Conservation (phyloP, 2,888 invertebrate genomes). For the Mayetiola destructor region DNA sequence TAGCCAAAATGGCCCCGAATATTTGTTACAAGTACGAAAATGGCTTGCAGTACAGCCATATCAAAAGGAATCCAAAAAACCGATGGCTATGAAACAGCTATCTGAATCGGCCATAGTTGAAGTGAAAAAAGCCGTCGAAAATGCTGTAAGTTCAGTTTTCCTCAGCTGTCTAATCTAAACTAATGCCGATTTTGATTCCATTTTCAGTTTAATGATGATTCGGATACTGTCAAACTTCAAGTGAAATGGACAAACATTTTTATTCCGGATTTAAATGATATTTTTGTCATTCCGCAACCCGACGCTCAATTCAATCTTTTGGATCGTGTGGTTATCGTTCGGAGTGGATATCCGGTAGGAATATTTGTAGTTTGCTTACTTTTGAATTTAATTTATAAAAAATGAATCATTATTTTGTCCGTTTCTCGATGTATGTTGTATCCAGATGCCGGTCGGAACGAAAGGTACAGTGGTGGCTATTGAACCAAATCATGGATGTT, state of each 20-base stretch:
- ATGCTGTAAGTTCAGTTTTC: slow-evolving; percentile 20
- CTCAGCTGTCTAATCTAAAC: background rate
- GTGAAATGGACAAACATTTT: slow-evolving; percentile 62
- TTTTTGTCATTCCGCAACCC: slow-evolving; percentile 49
- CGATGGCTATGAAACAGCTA: slow-evolving; percentile 20
- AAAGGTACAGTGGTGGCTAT: slow-evolving; percentile 75
- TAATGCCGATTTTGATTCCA: background rate
- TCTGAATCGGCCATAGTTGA: slow-evolving; percentile 48
- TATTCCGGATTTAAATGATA: slow-evolving; percentile 41
- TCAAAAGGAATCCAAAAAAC: background rate
- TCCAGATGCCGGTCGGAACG: slow-evolving; percentile 54
- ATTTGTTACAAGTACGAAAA: slow-evolving; percentile 21
- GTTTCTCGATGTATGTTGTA: background rate
- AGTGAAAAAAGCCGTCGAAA: slow-evolving; percentile 31
- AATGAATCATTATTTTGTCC: background rate
- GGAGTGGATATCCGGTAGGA: slow-evolving; percentile 44
- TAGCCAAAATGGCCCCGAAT: slow-evolving; percentile 34
- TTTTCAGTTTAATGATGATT: slow-evolving; percentile 24
- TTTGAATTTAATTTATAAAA: background rate
- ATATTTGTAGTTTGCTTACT: too few relatives aligned
- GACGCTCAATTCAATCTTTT: slow-evolving; percentile 50
- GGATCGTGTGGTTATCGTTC: slow-evolving; percentile 72
- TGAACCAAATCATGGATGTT: slow-evolving; percentile 25
- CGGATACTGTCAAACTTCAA: slow-evolving; percentile 47
- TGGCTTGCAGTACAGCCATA: slow-evolving; percentile 1